phyloP scores from a whole-genome alignment of 1,140 invertebrate genomes.

The Hestina assimilis region DNA sequence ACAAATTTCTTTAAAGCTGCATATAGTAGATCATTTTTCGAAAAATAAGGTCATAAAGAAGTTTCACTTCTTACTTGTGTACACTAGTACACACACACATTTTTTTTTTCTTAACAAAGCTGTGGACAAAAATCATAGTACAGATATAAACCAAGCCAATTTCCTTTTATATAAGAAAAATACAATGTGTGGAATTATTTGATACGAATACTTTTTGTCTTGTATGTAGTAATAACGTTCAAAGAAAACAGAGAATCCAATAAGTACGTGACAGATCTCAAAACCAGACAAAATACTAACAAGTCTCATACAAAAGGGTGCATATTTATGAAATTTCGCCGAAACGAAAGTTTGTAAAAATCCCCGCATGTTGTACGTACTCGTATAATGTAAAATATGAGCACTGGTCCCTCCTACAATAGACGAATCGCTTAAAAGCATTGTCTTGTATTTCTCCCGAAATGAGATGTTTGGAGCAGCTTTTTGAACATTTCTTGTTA shows the following conservation, averaged over 20 bases:
- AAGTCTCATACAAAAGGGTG: constrained; percentile 31
- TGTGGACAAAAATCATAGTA: too few species aligned
- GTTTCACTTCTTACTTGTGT: too few species aligned
- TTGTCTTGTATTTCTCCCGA: constrained; percentile 65
- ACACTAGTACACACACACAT: too few species aligned
- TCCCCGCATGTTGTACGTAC: constrained; percentile 20
- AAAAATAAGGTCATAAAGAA: too few species aligned
- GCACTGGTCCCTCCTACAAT: constrained; percentile 34
- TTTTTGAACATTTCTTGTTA: constrained; percentile 51
- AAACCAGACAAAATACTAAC: constrained; percentile 28
- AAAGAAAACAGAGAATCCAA: constrained; percentile 21
- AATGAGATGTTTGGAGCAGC: constrained; percentile 55
- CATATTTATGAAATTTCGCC: constrained; percentile 37
- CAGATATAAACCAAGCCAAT: too few species aligned
- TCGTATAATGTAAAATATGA: constrained; percentile 45
- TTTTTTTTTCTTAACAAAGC: too few species aligned
- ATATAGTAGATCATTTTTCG: too few species aligned
- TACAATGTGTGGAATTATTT: too few species aligned
- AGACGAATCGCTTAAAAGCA: constrained; percentile 68
- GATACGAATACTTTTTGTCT: too few species aligned
- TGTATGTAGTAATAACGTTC: too few species aligned
- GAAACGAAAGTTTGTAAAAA: constrained; percentile 36
- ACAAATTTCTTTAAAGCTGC: too few species aligned
- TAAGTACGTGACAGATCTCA: constrained; percentile 21
- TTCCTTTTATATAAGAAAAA: too few species aligned